Evolutionary conservation across 2,113 vertebrate species (phyloP).

Genomic region (Bothrops jararaca): DNA sequence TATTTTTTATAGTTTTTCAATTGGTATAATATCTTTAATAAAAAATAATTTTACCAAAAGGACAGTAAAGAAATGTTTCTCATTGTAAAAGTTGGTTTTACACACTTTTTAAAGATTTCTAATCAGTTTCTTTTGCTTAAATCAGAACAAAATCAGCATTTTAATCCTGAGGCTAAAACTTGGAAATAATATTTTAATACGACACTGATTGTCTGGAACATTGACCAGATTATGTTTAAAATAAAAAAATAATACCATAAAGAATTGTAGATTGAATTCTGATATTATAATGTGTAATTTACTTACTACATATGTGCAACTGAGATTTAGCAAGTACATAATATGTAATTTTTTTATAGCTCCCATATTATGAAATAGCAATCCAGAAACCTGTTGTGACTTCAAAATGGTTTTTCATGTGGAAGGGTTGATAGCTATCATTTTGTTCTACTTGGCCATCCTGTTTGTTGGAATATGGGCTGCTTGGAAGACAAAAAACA

Average conservation of each 20-base stretch:
- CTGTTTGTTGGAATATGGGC: conserved; percentile 96
- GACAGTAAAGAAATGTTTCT: neutral
- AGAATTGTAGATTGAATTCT: neutral
- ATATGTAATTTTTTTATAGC: conserved; percentile 56
- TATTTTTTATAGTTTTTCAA: neutral
- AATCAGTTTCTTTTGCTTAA: neutral
- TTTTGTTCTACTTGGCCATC: conserved; percentile 91
- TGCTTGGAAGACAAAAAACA: conserved; percentile 95
- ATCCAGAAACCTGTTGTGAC: conserved; percentile 57
- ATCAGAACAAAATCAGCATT: neutral
- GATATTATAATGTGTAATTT: neutral
- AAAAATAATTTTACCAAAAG: neutral
- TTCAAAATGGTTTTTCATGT: conserved; percentile 84
- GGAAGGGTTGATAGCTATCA: conserved; percentile 90
- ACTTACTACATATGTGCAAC: neutral
- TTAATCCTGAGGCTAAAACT: conserved; percentile 8
- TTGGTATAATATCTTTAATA: neutral
- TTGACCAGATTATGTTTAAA: neutral
- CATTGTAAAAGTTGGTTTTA: neutral
- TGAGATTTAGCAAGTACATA: conserved; percentile 1
- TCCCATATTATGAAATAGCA: conserved; percentile 75
- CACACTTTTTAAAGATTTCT: neutral
- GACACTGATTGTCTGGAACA: neutral
- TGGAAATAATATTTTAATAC: neutral
- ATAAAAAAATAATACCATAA: neutral